Conservation (phyloP, 2,888 invertebrate species). For the Andrena hattorfiana region DNA sequence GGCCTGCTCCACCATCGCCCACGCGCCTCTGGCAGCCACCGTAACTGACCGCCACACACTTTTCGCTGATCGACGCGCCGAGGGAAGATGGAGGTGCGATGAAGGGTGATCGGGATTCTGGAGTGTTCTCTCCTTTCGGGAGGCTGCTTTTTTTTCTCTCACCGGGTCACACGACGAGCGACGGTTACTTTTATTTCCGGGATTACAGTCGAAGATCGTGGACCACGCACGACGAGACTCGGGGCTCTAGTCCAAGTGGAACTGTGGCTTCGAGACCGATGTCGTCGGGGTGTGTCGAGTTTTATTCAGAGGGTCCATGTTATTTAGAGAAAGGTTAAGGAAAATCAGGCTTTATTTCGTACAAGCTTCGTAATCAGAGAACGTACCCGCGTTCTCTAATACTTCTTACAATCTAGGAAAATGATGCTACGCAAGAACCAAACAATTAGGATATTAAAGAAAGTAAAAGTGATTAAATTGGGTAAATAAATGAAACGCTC, state of each 20-base stretch:
- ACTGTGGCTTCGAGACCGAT: background rate
- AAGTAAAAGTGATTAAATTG: background rate
- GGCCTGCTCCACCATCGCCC: conserved; percentile 61
- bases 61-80: background rate
- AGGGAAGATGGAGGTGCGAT: too few relatives aligned
- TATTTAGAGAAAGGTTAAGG: too few relatives aligned
- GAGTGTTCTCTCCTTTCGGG: background rate
- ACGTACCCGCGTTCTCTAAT: conserved; percentile 16
- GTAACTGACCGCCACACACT: conserved; percentile 37
- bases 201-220: conserved; percentile 1
- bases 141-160: too few relatives aligned
- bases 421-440: background rate
- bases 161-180: too few relatives aligned
- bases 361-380: background rate
- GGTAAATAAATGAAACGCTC: too few relatives aligned
- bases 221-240: background rate
- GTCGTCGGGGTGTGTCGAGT: too few relatives aligned
- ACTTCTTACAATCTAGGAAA: background rate
- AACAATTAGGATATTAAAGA: background rate
- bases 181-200: background rate
- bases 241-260: background rate
- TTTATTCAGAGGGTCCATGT: too few relatives aligned
- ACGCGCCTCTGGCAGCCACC: conserved; percentile 35
- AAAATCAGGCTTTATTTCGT: background rate
- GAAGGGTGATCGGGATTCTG: background rate